Base-by-base conservation (phyloP, 2,888 invertebrate genomes). In the Lymantria monacha region DNA sequence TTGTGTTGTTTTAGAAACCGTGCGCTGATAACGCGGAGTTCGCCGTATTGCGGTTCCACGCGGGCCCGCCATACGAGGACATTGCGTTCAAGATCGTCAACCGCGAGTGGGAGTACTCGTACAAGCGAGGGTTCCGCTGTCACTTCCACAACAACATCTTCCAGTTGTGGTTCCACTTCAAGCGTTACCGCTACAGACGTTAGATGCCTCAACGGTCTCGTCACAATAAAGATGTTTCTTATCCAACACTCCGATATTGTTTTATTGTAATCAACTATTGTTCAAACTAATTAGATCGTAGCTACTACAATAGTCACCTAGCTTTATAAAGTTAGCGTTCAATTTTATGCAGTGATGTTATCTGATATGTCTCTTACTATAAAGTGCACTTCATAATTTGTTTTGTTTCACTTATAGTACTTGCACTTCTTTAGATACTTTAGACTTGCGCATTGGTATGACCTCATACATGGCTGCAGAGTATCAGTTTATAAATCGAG, bases 141-240 rank as follows among this genome's bases (percentile, higher is more conserved):
- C 99, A 99, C 86, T 99, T 99, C 91, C 98, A 99, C 82, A 99
- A 99, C 87, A 99, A 99, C 79, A 99, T 99, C 69, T 99, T 99
- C 82, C 99, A 99, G 83, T 91, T 99, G 37, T 99, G 99, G 99
- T 99, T 99, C 90, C 99, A 99, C 81, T 99, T 99, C 91, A 99
- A 99, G 87, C 93, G 99, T 66, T 99, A 99, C 82, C 93, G 99
- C 60, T 99, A 99, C 87, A 93, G 99, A 46, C 93, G 97, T 77
- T 97, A 82, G 69, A n/a, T 3, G 12, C 10, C 10, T 9, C 9
- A n/a, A n/a, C n/a, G n/a, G n/a, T n/a, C n/a, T 7, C 7, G 0
- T 7, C 9, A 12, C 11, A 11, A 33, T 33, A 33, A 33, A 33
- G 1, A 2, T 33, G 9, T 33, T n/a, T n/a, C n/a, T n/a, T n/a